Conservation (phyloP, 2,797 vertebrate genomes). For the Poeciliopsis paucimaculata region DNA sequence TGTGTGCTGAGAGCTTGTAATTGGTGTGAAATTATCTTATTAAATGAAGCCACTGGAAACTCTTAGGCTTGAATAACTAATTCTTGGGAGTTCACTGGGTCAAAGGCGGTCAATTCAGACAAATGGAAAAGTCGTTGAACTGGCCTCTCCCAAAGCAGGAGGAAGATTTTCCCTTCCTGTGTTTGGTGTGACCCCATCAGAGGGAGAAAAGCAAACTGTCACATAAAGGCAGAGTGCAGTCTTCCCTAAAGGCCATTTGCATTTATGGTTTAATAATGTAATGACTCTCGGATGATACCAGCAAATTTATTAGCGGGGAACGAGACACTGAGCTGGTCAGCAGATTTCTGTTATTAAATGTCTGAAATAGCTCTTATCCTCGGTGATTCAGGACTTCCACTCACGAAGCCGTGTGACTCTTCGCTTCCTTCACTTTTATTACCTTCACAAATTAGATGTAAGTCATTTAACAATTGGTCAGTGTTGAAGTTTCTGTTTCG, state of each 20-base stretch:
- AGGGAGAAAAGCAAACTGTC: slow-evolving; percentile 25
- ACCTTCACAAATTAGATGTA: neutral
- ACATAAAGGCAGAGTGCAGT: slow-evolving; percentile 44
- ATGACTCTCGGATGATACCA: slow-evolving; percentile 23
- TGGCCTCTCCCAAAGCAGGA: slow-evolving; percentile 7
- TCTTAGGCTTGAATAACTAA: slow-evolving; percentile 31
- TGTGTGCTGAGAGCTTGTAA: slow-evolving; percentile 58
- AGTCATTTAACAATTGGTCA: neutral
- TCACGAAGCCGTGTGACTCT: neutral
- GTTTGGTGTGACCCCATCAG: slow-evolving; percentile 29
- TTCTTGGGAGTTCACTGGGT: slow-evolving; percentile 33
- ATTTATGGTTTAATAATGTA: slow-evolving; percentile 42
- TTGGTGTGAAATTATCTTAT: slow-evolving; percentile 73
- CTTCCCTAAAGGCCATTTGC: slow-evolving; percentile 42
- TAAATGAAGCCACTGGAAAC: slow-evolving; percentile 64
- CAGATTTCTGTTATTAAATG: slow-evolving; percentile 11
- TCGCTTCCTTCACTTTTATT: neutral
- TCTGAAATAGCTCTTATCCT: slow-evolving; percentile 9
- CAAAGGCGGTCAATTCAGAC: slow-evolving; percentile 33
- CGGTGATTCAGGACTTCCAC: slow-evolving; percentile 7
- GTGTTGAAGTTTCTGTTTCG: neutral
- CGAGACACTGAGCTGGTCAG: neutral
- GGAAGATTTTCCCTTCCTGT: slow-evolving; percentile 13
- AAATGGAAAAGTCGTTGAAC: slow-evolving; percentile 34
- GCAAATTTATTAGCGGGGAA: slow-evolving; percentile 21